Conservation (phyloP, 2,797 vertebrate species). For the Chromobotia macracanthus region DNA sequence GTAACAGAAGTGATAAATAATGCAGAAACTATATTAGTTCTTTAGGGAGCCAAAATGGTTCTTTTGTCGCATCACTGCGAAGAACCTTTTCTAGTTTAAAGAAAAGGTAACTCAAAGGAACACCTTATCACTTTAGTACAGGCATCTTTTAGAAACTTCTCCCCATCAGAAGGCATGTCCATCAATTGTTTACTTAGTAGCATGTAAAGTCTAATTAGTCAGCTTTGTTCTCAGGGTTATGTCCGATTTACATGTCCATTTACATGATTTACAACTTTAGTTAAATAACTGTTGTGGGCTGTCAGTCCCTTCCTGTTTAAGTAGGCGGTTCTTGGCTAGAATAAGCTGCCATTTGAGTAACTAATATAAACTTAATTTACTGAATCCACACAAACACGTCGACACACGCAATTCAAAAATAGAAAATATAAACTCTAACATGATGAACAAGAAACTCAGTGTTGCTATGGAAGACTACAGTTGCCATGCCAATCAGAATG, state of each 20-base stretch:
- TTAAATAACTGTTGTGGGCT: background rate
- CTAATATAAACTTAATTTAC: slow-evolving; percentile 11
- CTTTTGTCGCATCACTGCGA: too few relatives aligned
- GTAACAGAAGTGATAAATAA: too few relatives aligned
- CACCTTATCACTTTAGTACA: too few relatives aligned
- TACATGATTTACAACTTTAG: too few relatives aligned
- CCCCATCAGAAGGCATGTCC: background rate
- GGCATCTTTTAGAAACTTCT: background rate
- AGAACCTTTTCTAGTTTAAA: too few relatives aligned
- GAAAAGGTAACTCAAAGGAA: too few relatives aligned
- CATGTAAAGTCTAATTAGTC: background rate
- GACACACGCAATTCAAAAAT: slow-evolving; percentile 27
- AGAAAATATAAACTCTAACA: slow-evolving; percentile 22
- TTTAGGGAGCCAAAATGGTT: too few relatives aligned
- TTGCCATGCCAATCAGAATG: slow-evolving; percentile 51
- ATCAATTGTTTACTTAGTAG: background rate
- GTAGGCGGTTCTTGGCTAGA: background rate
- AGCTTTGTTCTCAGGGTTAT: background rate
- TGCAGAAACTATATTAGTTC: too few relatives aligned
- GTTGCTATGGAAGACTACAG: slow-evolving; percentile 43
- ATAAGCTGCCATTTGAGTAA: background rate
- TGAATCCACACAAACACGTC: slow-evolving; percentile 1
- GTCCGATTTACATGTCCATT: background rate
- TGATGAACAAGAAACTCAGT: slow-evolving; percentile 24
- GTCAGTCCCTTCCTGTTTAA: background rate